These are phyloP conservation scores for Proterorhinus semilunaris DNA, from an alignment of 2,113 vertebrate genomes.

Conservation along the genomic window DNA sequence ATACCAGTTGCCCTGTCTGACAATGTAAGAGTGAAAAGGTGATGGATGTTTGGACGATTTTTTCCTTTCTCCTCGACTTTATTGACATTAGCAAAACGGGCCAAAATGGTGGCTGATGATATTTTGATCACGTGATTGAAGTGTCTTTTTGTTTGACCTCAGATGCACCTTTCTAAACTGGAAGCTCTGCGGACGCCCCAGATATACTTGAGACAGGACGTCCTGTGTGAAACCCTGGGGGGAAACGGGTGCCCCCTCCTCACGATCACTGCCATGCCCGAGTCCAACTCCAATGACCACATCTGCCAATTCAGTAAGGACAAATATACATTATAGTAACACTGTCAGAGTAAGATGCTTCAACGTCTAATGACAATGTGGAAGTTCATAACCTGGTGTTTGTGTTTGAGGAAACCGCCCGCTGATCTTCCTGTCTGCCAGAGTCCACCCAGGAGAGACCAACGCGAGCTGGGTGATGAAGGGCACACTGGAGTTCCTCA, in stretches of 20 bases:
- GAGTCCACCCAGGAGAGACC: slow-evolving; percentile 97
- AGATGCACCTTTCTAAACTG: slow-evolving; percentile 97
- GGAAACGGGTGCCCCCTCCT: slow-evolving; percentile 93
- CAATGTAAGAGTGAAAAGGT: too few species aligned
- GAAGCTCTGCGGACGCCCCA: slow-evolving; percentile 85
- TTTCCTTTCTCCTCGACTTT: too few species aligned
- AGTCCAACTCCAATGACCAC: slow-evolving; percentile 88
- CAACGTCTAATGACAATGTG: too few species aligned
- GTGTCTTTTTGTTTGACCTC: slow-evolving; percentile 16
- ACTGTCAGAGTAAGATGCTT: too few species aligned
- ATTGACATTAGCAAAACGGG: too few species aligned
- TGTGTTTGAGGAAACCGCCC: slow-evolving; percentile 87
- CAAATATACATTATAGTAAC: too few species aligned
- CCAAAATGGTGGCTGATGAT: too few species aligned
- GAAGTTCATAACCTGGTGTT: too few species aligned
- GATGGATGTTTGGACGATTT: too few species aligned
- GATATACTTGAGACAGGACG: slow-evolving; percentile 91
- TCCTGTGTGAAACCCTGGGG: slow-evolving; percentile 89
- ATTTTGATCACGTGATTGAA: neutral
- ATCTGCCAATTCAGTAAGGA: slow-evolving; percentile 95
- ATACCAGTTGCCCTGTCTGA: too few species aligned
- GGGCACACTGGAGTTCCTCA: slow-evolving; percentile 94
- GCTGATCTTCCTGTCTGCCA: slow-evolving; percentile 91
- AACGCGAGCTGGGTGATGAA: slow-evolving; percentile 99
- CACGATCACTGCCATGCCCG: slow-evolving; percentile 97